These are phyloP conservation scores for Apis cerana DNA, from an alignment of 1,140 invertebrate species.

Conservation along the genomic window DNA sequence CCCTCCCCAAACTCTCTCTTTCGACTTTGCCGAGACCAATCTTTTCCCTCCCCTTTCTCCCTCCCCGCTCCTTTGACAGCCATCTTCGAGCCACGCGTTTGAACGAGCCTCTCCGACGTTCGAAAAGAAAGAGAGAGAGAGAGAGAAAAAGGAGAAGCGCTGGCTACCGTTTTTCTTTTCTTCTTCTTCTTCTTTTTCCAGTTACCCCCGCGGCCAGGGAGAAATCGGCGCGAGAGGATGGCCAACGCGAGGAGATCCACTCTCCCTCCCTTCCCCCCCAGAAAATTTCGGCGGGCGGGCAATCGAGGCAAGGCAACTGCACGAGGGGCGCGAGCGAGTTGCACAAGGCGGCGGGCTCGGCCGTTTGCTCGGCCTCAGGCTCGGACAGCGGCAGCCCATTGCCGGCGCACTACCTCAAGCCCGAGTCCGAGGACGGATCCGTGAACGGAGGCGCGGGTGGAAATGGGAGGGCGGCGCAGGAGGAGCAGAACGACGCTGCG, in stretches of 20 bases:
- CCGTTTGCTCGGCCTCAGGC: slow-evolving; percentile 59
- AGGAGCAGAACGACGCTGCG: slow-evolving; percentile 50
- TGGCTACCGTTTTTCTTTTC: too few species aligned
- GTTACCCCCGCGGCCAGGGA: slow-evolving; percentile 59
- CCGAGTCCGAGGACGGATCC: slow-evolving; percentile 67
- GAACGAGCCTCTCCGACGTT: not conserved
- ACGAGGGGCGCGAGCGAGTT: slow-evolving; percentile 31
- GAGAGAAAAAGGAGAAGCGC: too few species aligned
- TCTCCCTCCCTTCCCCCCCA: slow-evolving; percentile 55
- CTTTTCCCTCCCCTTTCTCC: not conserved
- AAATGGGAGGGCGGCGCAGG: slow-evolving; percentile 49
- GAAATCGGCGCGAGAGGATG: slow-evolving; percentile 62
- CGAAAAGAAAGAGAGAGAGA: too few species aligned
- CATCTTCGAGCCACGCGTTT: not conserved
- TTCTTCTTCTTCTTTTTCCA: slow-evolving; percentile 51
- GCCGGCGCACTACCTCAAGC: slow-evolving; percentile 69
- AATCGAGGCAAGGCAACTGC: slow-evolving; percentile 62
- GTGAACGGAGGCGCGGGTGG: not conserved
- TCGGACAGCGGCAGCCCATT: slow-evolving; percentile 72
- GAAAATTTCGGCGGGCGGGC: slow-evolving; percentile 17
- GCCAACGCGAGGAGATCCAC: slow-evolving; percentile 40
- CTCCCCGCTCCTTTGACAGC: not conserved
- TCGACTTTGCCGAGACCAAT: slow-evolving; percentile 31
- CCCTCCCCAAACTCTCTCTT: slow-evolving; percentile 23
- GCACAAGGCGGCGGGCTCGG: not conserved